Conservation (phyloP, 2,888 invertebrate species). For the Sminthurinus aureus region DNA sequence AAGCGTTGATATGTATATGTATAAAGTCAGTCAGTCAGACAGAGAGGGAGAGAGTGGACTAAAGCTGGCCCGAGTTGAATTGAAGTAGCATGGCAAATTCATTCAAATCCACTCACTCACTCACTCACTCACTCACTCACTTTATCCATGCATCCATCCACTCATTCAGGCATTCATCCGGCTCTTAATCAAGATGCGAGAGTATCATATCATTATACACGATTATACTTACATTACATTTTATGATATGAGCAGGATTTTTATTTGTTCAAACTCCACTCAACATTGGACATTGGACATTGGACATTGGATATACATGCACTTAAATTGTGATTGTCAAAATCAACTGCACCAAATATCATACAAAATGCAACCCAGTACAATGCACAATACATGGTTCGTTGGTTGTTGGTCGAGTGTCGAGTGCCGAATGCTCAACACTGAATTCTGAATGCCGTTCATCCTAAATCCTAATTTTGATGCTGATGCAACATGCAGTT, state of each 20-base stretch:
- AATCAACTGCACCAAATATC: too few relatives aligned
- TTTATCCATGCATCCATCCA: too few relatives aligned
- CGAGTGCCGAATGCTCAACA: neutral
- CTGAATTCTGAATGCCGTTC: neutral
- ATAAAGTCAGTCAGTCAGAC: neutral
- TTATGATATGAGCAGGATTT: neutral
- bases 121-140: too few relatives aligned
- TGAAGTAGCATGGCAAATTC: constrained; percentile 12
- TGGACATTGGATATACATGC: too few relatives aligned
- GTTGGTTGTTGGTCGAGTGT: neutral
- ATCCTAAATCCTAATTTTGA: neutral
- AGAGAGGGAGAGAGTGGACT: neutral
- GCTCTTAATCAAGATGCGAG: neutral
- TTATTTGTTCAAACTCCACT: neutral
- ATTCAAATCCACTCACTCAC: neutral
- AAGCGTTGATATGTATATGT: too few relatives aligned
- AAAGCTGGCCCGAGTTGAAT: neutral
- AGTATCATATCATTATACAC: neutral
- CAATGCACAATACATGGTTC: neutral
- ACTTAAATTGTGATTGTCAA: too few relatives aligned
- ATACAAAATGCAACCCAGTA: too few relatives aligned
- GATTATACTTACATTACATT: too few relatives aligned
- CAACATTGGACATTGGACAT: too few relatives aligned
- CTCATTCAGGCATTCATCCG: too few relatives aligned
- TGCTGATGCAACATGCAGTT: neutral